These are phyloP conservation scores for Liolophura sinensis DNA, from an alignment of 1,140 invertebrate species.

Conservation along the genomic window DNA sequence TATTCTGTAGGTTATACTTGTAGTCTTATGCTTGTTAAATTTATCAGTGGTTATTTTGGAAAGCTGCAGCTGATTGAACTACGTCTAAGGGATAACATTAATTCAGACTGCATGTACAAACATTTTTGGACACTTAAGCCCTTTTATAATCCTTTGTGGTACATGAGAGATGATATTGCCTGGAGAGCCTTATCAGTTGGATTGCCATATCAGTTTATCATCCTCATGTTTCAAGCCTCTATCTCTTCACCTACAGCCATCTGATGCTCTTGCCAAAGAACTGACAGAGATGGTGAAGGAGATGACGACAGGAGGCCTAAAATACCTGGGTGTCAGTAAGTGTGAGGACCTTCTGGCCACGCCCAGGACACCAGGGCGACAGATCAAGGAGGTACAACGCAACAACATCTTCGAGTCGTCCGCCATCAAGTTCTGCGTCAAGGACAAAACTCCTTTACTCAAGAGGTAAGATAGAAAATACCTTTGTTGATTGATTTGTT, in stretches of 20 bases:
- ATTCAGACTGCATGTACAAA: too few relatives aligned
- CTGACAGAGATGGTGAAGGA: slow-evolving; percentile 20
- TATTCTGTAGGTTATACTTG: too few relatives aligned
- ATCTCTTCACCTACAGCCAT: slow-evolving; percentile 13
- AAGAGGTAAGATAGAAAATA: slow-evolving; percentile 10
- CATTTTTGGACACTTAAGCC: too few relatives aligned
- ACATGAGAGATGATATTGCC: too few relatives aligned
- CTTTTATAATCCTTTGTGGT: too few relatives aligned
- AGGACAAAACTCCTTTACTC: slow-evolving; percentile 18
- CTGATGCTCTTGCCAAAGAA: slow-evolving; percentile 14
- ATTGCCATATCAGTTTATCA: not conserved
- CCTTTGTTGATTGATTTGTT: too few relatives aligned
- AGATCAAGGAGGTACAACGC: slow-evolving; percentile 9
- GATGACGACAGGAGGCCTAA: slow-evolving; percentile 2
- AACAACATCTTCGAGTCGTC: slow-evolving; percentile 24
- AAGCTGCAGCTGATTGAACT: too few relatives aligned
- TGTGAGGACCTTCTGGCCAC: not conserved
- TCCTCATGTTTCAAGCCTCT: not conserved
- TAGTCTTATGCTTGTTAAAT: too few relatives aligned
- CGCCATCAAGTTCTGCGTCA: slow-evolving; percentile 20
- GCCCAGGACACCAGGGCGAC: slow-evolving; percentile 6
- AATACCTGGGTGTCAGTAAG: not conserved
- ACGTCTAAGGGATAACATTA: too few relatives aligned
- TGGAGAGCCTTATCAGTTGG: too few relatives aligned
- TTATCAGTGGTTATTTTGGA: too few relatives aligned